These are phyloP conservation scores for Oceanites oceanicus DNA, from an alignment of 2,113 vertebrate genomes.

Conservation along the genomic window DNA sequence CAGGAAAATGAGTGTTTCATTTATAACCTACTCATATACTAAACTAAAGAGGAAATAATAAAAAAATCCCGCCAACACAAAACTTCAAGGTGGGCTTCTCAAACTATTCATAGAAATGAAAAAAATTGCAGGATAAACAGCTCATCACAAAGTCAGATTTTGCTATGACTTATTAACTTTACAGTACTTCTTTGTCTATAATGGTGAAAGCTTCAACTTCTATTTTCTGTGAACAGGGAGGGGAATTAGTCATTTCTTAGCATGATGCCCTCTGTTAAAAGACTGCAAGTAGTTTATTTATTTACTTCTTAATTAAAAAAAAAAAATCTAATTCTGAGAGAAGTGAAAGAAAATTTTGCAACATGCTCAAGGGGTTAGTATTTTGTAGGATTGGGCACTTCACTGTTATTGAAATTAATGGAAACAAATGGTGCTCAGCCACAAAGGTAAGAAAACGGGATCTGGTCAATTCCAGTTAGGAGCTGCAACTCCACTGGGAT, in stretches of 20 bases:
- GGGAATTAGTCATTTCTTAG: not conserved
- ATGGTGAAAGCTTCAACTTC: not conserved
- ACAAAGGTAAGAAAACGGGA: not conserved
- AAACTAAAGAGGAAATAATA: not conserved
- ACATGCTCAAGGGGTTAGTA: not conserved
- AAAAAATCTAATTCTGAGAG: not conserved
- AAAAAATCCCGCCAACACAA: not conserved
- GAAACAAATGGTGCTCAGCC: not conserved
- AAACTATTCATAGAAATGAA: conserved; percentile 10
- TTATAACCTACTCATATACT: not conserved
- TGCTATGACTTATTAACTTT: not conserved
- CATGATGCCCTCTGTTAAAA: not conserved
- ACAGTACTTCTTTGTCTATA: not conserved
- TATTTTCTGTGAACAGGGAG: not conserved
- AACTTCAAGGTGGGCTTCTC: not conserved
- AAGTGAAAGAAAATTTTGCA: not conserved
- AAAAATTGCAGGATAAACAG: not conserved
- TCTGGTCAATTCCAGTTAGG: not conserved
- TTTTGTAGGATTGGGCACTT: not conserved
- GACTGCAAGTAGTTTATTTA: not conserved
- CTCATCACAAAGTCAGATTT: conserved; percentile 1
- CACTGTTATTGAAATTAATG: not conserved
- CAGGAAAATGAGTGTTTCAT: not conserved
- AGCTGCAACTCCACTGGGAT: not conserved
- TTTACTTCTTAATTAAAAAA: not conserved